A percentile compares a stretch with the other conserved stretches of the same genome.
Evolutionary conservation across 2,888 invertebrate species (phyloP).

Genomic region (Melanophora roralis): DNA sequence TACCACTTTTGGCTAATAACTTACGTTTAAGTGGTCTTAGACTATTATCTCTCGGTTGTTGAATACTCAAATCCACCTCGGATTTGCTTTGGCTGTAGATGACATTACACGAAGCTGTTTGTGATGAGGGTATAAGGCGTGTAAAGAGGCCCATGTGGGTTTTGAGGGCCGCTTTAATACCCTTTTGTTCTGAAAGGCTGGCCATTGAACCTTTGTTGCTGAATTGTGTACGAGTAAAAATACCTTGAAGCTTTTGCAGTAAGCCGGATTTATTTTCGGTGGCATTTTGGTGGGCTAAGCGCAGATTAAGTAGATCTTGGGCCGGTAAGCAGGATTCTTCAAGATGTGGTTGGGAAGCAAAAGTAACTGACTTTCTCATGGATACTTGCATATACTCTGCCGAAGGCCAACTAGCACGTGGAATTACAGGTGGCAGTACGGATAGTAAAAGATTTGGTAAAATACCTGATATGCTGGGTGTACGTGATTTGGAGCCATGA

Average conservation of each 20-base stretch:
- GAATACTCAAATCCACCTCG: conserved; percentile 24
- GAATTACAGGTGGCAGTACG: conserved; percentile 86
- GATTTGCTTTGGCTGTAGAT: conserved; percentile 75
- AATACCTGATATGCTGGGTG: conserved; percentile 84
- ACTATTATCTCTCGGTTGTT: conserved; percentile 71
- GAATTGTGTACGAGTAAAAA: conserved; percentile 82
- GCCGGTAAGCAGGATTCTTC: conserved; percentile 79
- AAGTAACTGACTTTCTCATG: conserved; percentile 81
- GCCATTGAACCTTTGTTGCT: conserved; percentile 82
- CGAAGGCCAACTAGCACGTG: conserved; percentile 87
- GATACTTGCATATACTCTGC: conserved; percentile 81
- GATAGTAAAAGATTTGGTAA: conserved; percentile 84
- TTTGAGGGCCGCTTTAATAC: conserved; percentile 83
- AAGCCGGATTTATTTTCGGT: conserved; percentile 79
- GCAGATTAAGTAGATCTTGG: conserved; percentile 80
- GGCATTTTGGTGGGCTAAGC: conserved; percentile 79
- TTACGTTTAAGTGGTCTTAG: conserved; percentile 71
- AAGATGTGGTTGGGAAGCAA: conserved; percentile 83
- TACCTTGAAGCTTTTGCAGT: conserved; percentile 79
- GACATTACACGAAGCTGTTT: conserved; percentile 82
- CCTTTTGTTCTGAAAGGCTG: conserved; percentile 79
- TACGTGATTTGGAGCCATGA: conserved; percentile 75
- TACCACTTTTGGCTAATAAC: conserved; percentile 81
- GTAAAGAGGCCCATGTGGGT: conserved; percentile 86
- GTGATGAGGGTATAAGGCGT: conserved; percentile 82